A percentile compares a stretch with the other conserved stretches of the same genome.
phyloP scores from a whole-genome alignment of 2,113 vertebrate genomes.

The Limnothrissa miodon region DNA sequence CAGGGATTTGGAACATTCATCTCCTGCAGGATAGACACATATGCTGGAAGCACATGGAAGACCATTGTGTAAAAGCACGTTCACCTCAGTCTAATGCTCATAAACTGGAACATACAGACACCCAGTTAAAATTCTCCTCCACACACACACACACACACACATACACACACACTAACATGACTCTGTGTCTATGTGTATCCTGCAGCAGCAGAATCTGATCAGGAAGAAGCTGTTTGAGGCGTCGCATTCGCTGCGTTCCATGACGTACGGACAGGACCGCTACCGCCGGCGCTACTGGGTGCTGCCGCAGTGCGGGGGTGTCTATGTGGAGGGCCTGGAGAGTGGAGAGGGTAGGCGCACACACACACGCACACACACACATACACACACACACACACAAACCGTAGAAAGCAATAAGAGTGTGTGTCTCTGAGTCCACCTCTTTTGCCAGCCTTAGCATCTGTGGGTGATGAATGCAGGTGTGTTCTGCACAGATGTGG shows the following conservation, averaged over 20 bases:
- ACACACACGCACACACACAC: background rate
- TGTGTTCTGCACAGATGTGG: too few relatives aligned
- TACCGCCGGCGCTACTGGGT: slow-evolving; percentile 96
- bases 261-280: slow-evolving; percentile 97
- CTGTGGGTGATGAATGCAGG: too few relatives aligned
- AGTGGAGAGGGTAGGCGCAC: slow-evolving; percentile 89
- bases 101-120: background rate
- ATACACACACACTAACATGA: background rate
- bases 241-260: slow-evolving; percentile 90
- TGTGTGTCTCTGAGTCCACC: too few relatives aligned
- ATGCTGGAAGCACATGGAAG: too few relatives aligned
- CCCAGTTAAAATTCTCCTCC: background rate
- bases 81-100: background rate
- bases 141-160: slow-evolving; percentile 8
- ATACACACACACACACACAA: background rate
- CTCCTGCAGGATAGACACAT: too few relatives aligned
- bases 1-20: too few relatives aligned
- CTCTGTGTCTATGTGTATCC: slow-evolving; percentile 23
- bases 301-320: slow-evolving; percentile 92
- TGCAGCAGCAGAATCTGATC: slow-evolving; percentile 95
- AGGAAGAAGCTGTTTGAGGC: slow-evolving; percentile 94
- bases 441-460: too few relatives aligned
- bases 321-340: slow-evolving; percentile 97
- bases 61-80: too few relatives aligned
- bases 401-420: too few relatives aligned